Base-by-base conservation (phyloP, 1,140 invertebrate species). In the Leucophenga varia region DNA sequence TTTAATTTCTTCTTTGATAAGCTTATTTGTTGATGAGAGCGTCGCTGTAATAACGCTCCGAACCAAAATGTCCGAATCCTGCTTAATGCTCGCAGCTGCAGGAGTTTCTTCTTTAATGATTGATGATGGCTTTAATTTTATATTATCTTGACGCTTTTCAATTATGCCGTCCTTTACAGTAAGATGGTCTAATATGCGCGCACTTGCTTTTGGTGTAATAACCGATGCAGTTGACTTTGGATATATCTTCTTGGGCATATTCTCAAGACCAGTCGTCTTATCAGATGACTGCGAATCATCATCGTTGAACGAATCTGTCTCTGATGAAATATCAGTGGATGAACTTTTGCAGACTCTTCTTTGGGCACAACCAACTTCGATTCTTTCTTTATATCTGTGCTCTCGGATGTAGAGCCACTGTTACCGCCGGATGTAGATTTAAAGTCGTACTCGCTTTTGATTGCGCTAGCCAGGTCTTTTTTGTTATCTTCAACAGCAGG, bases 221-320 rank as follows among this genome's bases (percentile, higher is more conserved):
- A 44, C 19, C 18, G 31, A 25, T 13, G 28, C 36, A 21, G n/a
- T n/a, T n/a, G 36, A 17, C 47, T 19, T 50, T 20, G 49, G 44
- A 30, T 59, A 49, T 22, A 59, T 50, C 34, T 50, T 55, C 25
- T 59, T 49, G 14, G 49, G 41, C 44, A 59, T 52, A 45, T 55
- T 59, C 46, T 59, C 56, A 1, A 59, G 21, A 9, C 44, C 46
- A 9, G 56, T 54, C 2, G 63, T 45, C 28, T 63, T 63, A 14
- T 72, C 72, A 0, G 72, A 75, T 1, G 72, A 74, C 25, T 74
- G 72, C 2, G 72, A 75, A 32, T 75, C 72, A 32, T 75, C 72
- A 39, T 75, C 72, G 6, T 51, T 51, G 17, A 61, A 75, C 0
- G 67, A 74, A 28, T 74, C 71, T 2, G 71, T 67, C 41, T 74